Base-by-base conservation (phyloP, 2,888 invertebrate genomes). In the Stegophylla sp. region DNA sequence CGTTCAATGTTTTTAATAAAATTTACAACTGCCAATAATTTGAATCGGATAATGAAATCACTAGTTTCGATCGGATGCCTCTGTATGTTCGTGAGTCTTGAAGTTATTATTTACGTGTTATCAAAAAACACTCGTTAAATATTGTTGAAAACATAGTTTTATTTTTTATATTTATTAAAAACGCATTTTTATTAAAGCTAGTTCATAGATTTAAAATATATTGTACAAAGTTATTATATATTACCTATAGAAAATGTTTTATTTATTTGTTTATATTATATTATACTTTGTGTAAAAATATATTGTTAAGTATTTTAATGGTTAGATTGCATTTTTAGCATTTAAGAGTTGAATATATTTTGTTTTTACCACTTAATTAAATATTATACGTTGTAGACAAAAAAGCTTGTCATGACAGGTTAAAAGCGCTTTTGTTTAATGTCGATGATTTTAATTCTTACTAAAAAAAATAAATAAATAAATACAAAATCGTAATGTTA, bases 141-240 rank as follows among this genome's bases (percentile, higher is more conserved):
- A n/a, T 76, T 66, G 51, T 76, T 66, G 64, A 76, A 76, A 64
- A 43, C 23, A 53, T 66, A 66, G 53, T 76, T 76, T 76, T 76
- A 76, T 76, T 76, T 76, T 76, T 76, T 76, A 76, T 76, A 76
- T 66, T 53, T 66, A 53, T 76, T 64, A 53, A 66, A 23, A 51
- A 26, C 17, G 51, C 64, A 43, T 66, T 76, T 75, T 64, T 43
- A 53, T 53, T 26, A 17, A 63, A 53, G 41, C 53, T 76, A 66
- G 75, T n/a, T 41, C 51, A 34, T 61, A 63, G 15, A 64, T 53
- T 74, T 73, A 69, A 53, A 43, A 53, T 53, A 43, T 66, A 66
- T 66, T 76, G 64, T 76, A 76, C 64, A 76, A 76, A 76, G 43
- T 53, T 43, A 76, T 76, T n/a, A n/a, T n/a, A n/a, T n/a, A n/a